Conservation (phyloP, 2,888 invertebrate species). For the Harpalus rubripes region DNA sequence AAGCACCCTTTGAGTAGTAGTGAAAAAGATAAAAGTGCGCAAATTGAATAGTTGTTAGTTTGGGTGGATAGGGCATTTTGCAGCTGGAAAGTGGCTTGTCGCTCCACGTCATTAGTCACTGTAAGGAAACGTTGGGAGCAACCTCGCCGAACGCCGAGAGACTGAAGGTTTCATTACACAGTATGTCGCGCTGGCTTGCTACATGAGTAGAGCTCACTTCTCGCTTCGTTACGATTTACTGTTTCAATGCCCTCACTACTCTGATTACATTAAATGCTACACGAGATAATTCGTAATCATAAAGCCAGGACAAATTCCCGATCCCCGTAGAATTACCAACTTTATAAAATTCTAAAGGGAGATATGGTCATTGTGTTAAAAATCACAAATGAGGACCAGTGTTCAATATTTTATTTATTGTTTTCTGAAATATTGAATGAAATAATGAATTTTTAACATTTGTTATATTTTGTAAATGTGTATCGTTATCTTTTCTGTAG, state of each 20-base stretch:
- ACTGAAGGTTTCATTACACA: not conserved
- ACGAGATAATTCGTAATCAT: too few relatives aligned
- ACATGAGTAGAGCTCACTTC: not conserved
- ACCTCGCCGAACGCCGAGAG: not conserved
- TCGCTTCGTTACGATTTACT: not conserved
- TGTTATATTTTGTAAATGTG: too few relatives aligned
- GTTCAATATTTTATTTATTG: too few relatives aligned
- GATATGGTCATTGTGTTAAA: too few relatives aligned
- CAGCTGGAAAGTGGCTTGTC: constrained; percentile 32
- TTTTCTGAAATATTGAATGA: too few relatives aligned
- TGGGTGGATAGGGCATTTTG: constrained; percentile 4
- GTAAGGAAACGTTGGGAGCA: constrained; percentile 6
- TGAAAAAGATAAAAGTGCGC: not conserved
- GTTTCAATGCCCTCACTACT: not conserved
- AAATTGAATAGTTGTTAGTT: constrained; percentile 7
- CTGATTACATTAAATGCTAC: too few relatives aligned
- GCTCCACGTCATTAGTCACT: constrained; percentile 35
- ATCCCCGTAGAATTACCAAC: too few relatives aligned
- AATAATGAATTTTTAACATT: too few relatives aligned
- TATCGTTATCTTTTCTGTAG: too few relatives aligned
- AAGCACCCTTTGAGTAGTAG: not conserved
- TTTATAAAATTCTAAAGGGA: too few relatives aligned
- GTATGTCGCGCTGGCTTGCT: not conserved
- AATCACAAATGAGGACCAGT: too few relatives aligned
- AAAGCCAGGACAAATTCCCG: too few relatives aligned